phyloP scores from a whole-genome alignment of 2,888 invertebrate species.

The Athalia circularis region DNA sequence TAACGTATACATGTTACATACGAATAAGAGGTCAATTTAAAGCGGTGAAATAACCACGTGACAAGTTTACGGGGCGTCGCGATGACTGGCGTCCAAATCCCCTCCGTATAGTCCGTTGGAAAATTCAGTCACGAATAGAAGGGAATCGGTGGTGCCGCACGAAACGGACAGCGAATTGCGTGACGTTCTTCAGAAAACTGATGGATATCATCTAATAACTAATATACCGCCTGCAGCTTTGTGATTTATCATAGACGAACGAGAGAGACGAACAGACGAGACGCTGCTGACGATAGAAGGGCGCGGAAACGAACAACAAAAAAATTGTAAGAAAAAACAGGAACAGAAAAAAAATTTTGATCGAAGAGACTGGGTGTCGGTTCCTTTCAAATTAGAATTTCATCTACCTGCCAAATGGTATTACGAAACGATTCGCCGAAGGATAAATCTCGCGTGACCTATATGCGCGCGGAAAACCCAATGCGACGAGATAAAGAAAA shows the following conservation, averaged over 20 bases:
- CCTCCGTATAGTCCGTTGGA: background rate
- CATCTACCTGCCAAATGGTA: no score
- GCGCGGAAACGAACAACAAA: background rate
- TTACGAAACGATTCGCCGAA: no score
- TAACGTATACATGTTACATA: background rate
- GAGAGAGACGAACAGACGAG: background rate
- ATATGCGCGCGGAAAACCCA: no score
- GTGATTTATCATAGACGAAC: conserved; percentile 22
- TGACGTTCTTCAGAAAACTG: conserved; percentile 39
- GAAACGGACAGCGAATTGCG: conserved; percentile 42
- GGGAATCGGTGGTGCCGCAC: background rate
- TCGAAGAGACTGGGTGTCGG: no score
- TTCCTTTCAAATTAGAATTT: no score
- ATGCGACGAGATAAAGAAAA: no score
- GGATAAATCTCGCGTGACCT: no score
- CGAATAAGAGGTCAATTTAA: conserved; percentile 10
- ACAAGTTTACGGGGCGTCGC: conserved; percentile 27
- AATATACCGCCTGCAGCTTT: conserved; percentile 13
- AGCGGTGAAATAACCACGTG: background rate
- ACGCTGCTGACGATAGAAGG: background rate
- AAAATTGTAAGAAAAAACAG: background rate
- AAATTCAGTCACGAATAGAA: conserved; percentile 32
- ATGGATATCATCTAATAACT: conserved; percentile 44
- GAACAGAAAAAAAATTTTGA: background rate
- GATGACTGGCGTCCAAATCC: conserved; percentile 32